These are phyloP conservation scores for Drosophila niveifrons DNA, from an alignment of 2,888 invertebrate genomes.

Conservation along the genomic window DNA sequence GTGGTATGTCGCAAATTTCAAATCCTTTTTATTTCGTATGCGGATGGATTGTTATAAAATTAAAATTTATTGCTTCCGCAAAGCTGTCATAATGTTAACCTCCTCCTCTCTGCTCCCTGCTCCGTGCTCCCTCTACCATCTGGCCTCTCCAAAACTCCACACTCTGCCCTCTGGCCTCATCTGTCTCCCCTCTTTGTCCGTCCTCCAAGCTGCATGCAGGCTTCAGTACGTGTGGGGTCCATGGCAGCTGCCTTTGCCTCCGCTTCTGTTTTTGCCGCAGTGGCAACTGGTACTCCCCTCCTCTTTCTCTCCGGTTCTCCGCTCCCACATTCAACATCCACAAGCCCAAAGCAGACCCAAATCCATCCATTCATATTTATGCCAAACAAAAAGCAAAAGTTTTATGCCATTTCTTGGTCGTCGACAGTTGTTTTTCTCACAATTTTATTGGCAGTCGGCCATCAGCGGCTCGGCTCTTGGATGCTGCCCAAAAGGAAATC, in stretches of 20 bases:
- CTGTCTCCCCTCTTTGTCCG: not conserved
- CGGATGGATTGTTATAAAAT: conserved; percentile 73
- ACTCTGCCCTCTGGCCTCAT: not conserved
- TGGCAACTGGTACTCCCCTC: conserved; percentile 53
- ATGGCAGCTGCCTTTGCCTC: conserved; percentile 23
- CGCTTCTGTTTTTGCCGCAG: conserved; percentile 54
- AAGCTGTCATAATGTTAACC: conserved; percentile 62
- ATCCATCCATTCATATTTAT: conserved; percentile 81
- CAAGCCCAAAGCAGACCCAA: conserved; percentile 42
- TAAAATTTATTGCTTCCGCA: conserved; percentile 78
- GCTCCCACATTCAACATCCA: not conserved
- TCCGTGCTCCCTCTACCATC: not conserved
- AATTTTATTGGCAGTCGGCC: conserved; percentile 76
- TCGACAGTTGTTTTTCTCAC: conserved; percentile 76
- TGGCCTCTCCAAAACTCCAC: not conserved
- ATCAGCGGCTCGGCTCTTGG: conserved; percentile 55
- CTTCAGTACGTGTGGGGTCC: conserved; percentile 27
- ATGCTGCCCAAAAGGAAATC: conserved; percentile 43
- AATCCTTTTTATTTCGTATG: conserved; percentile 61
- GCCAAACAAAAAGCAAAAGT: conserved; percentile 79
- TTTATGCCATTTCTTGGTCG: conserved; percentile 70
- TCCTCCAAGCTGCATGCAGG: conserved; percentile 3
- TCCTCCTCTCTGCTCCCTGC: not conserved
- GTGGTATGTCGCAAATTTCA: conserved; percentile 60
- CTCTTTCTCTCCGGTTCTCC: not conserved